Base-by-base conservation (phyloP, 2,797 vertebrate species). In the Chloroceryle inda region DNA sequence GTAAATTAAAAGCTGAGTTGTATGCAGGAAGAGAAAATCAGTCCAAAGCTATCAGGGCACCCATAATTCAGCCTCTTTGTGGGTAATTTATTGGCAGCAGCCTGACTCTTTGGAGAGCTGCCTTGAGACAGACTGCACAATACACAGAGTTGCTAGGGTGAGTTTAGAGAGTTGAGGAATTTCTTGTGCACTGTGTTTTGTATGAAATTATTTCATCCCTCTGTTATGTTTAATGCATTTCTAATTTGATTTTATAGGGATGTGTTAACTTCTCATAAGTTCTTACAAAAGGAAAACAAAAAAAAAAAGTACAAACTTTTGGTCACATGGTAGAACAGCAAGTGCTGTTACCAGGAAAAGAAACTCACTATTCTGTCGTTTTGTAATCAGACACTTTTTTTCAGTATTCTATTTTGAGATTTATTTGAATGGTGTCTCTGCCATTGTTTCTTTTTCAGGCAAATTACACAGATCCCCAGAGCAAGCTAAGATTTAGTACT, bases 401-500 rank as follows among this genome's bases (percentile, higher is more conserved):
- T 15, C 29, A 42, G 26, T 49, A 6, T 61, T 53, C 33, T 81
- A 27, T 49, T 95, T 86, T 5, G 4, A 88, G 31, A 56, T 86
- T 35, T 91, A 31, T 92, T 49, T 95, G 10, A 92, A 35, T 50
- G 18, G 5, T 49, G 19, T 71, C 64, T 69, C 52, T 79, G 29
- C 84, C 55, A 11, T 50, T 85, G 44, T 93, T 94, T 96, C 42
- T 92, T 78, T 96, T 94, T 47, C 92, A 99, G 99, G 99, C 99
- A 86, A 99, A 98, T 98, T 99, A 99, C 97, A 99, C 99, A 26
- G 99, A 99, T 96, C 99, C 99, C 55, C 99, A 99, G 98, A 99
- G 99, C 89, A 99, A 99, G 97, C 98, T 99, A 56, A 98, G 99
- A 55, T 99, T 99, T 96, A 99, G 99, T 69, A 99, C 98, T 22